Conservation (phyloP, 2,113 vertebrate species). For the Echinops telfairi region DNA sequence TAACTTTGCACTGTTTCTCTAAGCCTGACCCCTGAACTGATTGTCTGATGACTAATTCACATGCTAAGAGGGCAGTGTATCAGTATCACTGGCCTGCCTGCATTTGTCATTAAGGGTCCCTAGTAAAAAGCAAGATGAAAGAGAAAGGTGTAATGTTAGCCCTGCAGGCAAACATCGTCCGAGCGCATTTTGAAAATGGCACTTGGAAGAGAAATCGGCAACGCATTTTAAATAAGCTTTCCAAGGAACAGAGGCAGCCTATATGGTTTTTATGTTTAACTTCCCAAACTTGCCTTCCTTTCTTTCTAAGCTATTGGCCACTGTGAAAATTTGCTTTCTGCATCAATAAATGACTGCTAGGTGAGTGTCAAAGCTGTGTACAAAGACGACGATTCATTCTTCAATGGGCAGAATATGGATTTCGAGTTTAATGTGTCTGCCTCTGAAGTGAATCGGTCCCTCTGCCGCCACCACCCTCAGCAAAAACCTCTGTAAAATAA, state of each 20-base stretch:
- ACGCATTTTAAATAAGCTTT: slow-evolving; percentile 81
- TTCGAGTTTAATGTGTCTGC: not conserved
- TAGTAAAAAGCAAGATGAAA: slow-evolving; percentile 94
- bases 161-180: slow-evolving; percentile 83
- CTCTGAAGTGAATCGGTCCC: slow-evolving; percentile 13
- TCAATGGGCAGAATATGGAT: not conserved
- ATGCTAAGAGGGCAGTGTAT: slow-evolving; percentile 91
- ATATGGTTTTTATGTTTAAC: not conserved
- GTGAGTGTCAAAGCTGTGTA: not conserved
- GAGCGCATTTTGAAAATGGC: slow-evolving; percentile 84
- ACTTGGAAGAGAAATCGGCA: slow-evolving; percentile 83
- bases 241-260: slow-evolving; percentile 67
- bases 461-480: not conserved
- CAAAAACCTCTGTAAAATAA: not conserved
- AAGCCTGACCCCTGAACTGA: slow-evolving; percentile 93
- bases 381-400: slow-evolving; percentile 12
- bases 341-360: not conserved
- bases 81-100: slow-evolving; percentile 94
- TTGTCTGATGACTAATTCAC: slow-evolving; percentile 94
- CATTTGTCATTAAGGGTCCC: slow-evolving; percentile 95
- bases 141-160: slow-evolving; percentile 89
- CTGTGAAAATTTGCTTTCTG: not conserved
- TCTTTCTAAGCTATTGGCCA: slow-evolving; percentile 20
- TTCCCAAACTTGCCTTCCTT: slow-evolving; percentile 26
- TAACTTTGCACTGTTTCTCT: slow-evolving; percentile 91